Base-by-base conservation (phyloP, 2,888 invertebrate genomes). In the Papilio demoleus region DNA sequence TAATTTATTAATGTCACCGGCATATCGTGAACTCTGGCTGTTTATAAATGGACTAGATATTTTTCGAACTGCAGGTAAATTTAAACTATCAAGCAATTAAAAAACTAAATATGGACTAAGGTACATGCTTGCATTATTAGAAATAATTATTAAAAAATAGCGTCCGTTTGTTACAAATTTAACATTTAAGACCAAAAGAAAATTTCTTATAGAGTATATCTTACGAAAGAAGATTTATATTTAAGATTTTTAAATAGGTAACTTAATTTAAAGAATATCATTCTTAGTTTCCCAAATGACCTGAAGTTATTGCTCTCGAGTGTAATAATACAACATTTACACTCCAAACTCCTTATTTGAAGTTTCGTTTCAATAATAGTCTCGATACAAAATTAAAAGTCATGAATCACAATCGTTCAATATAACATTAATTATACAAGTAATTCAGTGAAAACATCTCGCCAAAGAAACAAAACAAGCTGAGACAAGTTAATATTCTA, bases 391-490 rank as follows among this genome's bases (percentile, higher is more conserved):
- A n/a, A n/a, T n/a, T n/a, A n/a, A n/a, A n/a, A n/a, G n/a, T n/a
- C n/a, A n/a, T n/a, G n/a, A n/a, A n/a, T n/a, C n/a, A 45, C 3
- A 19, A 45, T 45, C 42, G 2, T 8, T 9, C 42, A 4, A 19
- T 24, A 24, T 50, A n/a, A 53, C 5, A 53, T 53, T 53, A 53
- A 53, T 53, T 53, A n/a, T n/a, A n/a, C n/a, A n/a, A n/a, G n/a
- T n/a, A n/a, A 27, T 8, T 31, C 31, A 5, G 0, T 6, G 50
- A 9, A 14, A 27, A 4, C 53, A 27, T 53, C 53, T 53, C 53
- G n/a, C 53, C 17, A 24, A 50, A 50, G 53, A 53, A 53, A 53
- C 53, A 53, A 53, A 53, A 53, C 53, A 53, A 27, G n/a, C 53
- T 53, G 53, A 27, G 53, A 53, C 27, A 53, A 53, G 27, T 53